Evolutionary conservation across 2,797 vertebrate species (phyloP), one percentile per base, ranked within the genome.

Genomic region (Pampus argenteus): DNA sequence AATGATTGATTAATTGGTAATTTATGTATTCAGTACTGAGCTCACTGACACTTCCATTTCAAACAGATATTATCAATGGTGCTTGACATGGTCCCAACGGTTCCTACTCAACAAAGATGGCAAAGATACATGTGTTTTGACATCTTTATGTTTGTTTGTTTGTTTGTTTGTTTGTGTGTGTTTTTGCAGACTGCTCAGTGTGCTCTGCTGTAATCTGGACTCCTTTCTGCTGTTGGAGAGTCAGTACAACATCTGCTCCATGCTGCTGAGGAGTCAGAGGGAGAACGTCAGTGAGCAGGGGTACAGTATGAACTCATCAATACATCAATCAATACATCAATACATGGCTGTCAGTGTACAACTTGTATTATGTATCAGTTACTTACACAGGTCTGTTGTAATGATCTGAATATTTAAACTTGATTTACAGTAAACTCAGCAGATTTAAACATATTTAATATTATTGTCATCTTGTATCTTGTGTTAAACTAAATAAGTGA

Each of bases 161-260:
- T 76, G 40, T 70, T 17, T 77, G 49, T 75, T 48, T 73, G 25
- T 78, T 50, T 76, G 13, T 84, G 25, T 78, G 52, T 76, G 13
- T 84, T 78, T n/a, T 82, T 79, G 48, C 87, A 99, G 98, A 85
- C 90, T 99, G 59, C 90, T 99, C 78, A 96, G 94, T 60, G 94
- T 97, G 57, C 79, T 97, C 1, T 98, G 97, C 93, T 98, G 96
- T 90, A 95, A 95, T 78, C 93, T 99, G 84, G 95, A 99, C 84
- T 95, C 94, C 2, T 94, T 97, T 47, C 92, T 99, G 62, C 93
- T 99, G 50, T 85, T 99, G 86, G 96, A 99, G 89, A 93, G 95
- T 83, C 97, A 97, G 72, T 99, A 96, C 86, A 92, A 94, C 68
- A 87, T 99, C 80, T 96, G 95, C 76, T 90, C 95, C 84, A 87